These are phyloP conservation scores for Chrysemys picta DNA, from an alignment of 2,113 vertebrate genomes.

Conservation along the genomic window DNA sequence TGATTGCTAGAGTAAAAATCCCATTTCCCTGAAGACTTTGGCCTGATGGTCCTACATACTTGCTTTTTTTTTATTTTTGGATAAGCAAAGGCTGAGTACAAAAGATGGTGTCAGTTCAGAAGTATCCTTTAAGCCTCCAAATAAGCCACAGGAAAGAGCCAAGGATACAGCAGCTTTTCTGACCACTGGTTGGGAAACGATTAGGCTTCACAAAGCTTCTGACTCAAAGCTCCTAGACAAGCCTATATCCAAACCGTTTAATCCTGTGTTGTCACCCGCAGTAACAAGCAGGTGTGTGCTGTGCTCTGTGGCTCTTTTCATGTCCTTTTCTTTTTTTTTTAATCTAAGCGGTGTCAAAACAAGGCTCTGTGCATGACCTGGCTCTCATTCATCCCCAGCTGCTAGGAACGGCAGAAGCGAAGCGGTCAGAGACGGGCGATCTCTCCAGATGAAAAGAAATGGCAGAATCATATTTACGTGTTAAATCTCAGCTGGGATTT, in stretches of 20 bases:
- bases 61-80: conserved; percentile 47
- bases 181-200: conserved; percentile 71
- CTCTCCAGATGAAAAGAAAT: conserved; percentile 23
- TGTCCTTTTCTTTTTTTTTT: not conserved
- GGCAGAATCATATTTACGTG: conserved; percentile 26
- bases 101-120: conserved; percentile 69
- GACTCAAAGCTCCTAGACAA: conserved; percentile 64
- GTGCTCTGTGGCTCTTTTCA: conserved; percentile 42
- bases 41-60: conserved; percentile 54
- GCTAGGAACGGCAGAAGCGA: conserved; percentile 12
- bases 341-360: conserved; percentile 50
- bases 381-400: conserved; percentile 28
- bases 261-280: conserved; percentile 69
- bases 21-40: conserved; percentile 51
- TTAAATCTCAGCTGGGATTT: not conserved
- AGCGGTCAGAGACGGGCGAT: not conserved
- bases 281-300: conserved; percentile 72
- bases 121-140: conserved; percentile 66
- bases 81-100: conserved; percentile 59
- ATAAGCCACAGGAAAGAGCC: conserved; percentile 70
- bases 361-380: not conserved
- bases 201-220: conserved; percentile 36
- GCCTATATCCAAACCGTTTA: conserved; percentile 69
- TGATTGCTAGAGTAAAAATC: conserved; percentile 28
- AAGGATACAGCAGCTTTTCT: conserved; percentile 70